phyloP scores from a whole-genome alignment of 2,113 vertebrate genomes.

The Ptilonorhynchus violaceus region DNA sequence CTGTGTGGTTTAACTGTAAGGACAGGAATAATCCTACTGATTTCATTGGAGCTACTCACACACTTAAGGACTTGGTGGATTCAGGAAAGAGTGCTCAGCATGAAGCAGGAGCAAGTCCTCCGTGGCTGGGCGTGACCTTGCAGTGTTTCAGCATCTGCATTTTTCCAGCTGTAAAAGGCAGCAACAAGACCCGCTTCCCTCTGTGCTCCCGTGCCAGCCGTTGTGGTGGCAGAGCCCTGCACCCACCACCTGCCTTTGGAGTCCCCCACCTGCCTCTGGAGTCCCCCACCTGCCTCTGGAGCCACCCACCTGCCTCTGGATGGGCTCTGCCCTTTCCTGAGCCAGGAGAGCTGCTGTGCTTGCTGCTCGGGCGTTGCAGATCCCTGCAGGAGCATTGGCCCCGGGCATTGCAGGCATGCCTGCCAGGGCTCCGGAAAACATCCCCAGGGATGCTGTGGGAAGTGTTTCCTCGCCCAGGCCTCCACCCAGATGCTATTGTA shows the following conservation, averaged over 20 bases:
- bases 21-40: background rate
- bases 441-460: background rate
- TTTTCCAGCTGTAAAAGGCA: background rate
- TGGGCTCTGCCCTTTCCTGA: background rate
- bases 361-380: accelerated
- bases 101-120: background rate
- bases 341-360: background rate
- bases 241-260: background rate
- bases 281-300: accelerated
- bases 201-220: accelerated
- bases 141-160: background rate
- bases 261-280: background rate
- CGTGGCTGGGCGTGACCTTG: background rate
- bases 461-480: background rate
- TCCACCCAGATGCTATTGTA: conserved; percentile 35
- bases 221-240: background rate
- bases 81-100: background rate
- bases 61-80: background rate
- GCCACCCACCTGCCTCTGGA: accelerated
- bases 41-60: background rate
- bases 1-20: background rate
- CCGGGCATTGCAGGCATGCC: background rate
- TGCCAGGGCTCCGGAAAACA: background rate
- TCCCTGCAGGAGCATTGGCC: background rate
- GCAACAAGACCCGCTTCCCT: background rate